Evolutionary conservation across 2,888 invertebrate species (phyloP).

Genomic region (Oligia fasciuncula): DNA sequence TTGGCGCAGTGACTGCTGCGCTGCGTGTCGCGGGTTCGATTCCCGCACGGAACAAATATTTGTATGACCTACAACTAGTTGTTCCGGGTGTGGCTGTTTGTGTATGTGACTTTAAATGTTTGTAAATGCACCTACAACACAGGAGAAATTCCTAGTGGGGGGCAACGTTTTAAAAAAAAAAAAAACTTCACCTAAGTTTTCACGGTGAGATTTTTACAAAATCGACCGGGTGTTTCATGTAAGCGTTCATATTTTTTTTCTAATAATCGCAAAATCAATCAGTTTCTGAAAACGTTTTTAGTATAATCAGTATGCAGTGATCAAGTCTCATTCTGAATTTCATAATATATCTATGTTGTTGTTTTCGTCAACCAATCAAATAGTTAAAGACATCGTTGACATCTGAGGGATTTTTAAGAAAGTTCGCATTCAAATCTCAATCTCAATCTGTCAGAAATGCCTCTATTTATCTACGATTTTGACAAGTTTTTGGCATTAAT

Average conservation of each 20-base stretch:
- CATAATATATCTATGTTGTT: no score
- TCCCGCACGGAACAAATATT: no score
- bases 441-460: not conserved
- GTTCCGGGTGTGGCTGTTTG: no score
- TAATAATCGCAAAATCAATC: not conserved
- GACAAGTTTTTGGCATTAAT: not conserved
- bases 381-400: not conserved
- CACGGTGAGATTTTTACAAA: no score
- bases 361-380: not conserved
- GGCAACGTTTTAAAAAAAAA: no score
- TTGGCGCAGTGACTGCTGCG: no score
- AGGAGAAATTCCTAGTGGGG: no score
- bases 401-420: not conserved
- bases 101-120: no score
- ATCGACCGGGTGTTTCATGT: constrained; percentile 2
- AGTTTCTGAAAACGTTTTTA: not conserved
- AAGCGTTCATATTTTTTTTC: not conserved
- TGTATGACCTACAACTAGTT: no score
- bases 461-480: not conserved
- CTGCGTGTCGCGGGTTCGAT: no score
- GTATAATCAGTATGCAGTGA: not conserved
- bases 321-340: not conserved
- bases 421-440: not conserved
- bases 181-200: no score
- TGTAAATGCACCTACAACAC: no score